Conservation (phyloP, 2,113 vertebrate species). For the Aegypius monachus region DNA sequence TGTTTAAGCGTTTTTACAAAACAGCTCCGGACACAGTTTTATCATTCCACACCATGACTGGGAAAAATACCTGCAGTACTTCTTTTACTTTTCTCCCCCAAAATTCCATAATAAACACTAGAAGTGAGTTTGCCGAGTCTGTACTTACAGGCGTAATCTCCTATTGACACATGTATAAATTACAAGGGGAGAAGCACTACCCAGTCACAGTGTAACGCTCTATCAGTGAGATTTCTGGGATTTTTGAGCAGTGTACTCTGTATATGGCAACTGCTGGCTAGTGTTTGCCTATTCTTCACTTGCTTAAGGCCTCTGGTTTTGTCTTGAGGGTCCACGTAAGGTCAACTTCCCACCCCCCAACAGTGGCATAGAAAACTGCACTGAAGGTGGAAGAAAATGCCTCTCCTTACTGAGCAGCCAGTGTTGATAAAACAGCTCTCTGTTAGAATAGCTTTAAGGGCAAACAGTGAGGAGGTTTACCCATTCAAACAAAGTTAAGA, state of each 20-base stretch:
- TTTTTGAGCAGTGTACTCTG: conserved; percentile 65
- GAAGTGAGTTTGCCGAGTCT: conserved; percentile 17
- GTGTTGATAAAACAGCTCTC: conserved; percentile 62
- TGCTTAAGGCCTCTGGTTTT: conserved; percentile 63
- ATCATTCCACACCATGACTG: not conserved
- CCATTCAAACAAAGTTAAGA: conserved; percentile 63
- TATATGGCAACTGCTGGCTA: conserved; percentile 64
- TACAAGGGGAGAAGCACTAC: not conserved
- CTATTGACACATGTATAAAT: conserved; percentile 56
- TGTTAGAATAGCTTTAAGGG: conserved; percentile 64
- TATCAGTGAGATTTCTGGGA: conserved; percentile 59
- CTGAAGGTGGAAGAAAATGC: conserved; percentile 53
- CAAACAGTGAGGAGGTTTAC: conserved; percentile 60
- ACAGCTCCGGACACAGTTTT: not conserved
- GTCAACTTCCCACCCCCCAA: conserved; percentile 67
- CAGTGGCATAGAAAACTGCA: conserved; percentile 39
- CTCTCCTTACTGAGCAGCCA: conserved; percentile 40
- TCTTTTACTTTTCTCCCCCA: not conserved
- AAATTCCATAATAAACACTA: conserved; percentile 8
- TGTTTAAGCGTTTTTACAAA: not conserved
- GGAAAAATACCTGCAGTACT: not conserved
- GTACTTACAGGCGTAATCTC: conserved; percentile 43
- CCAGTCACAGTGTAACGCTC: not conserved
- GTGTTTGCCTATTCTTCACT: conserved; percentile 66
- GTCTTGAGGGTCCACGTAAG: conserved; percentile 60